Base-by-base conservation (phyloP, 2,888 invertebrate genomes). In the Cerastis leucographa region DNA sequence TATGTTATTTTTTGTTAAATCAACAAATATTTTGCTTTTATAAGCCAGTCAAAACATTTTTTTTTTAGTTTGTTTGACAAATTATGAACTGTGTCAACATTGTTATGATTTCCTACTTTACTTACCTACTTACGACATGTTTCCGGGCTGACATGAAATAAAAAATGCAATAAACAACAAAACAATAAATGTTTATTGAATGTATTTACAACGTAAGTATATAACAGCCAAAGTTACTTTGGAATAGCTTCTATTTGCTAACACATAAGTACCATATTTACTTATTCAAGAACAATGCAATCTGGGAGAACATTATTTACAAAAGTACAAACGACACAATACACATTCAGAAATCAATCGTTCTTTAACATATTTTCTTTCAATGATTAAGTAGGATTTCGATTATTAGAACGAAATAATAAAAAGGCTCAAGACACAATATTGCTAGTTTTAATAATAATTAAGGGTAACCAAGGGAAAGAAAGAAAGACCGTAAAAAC, bases 141-240 rank as follows among this genome's bases (percentile, higher is more conserved):
- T 44, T 73, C n/a, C n/a, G 35, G 22, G 19, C 0, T 62, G 51
- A 49, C 40, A 61, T 35, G 35, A 69, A 65, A 67, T 54, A 69
- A 65, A 71, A 49, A 75, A 42, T 42, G 42, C 61, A 25, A 29
- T 54, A 40, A 59, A 54, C 22, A 83, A 72, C 56, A 75, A 70
- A 72, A 83, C 65, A 80, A 54, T 51, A 56, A 54, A 22, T 62
- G 44, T 82, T 80, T 71, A 80, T 61, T 74, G 5, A 65, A 64
- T 69, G 49, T 2, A 68, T 71, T 74, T 59, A 83, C 51, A 79
- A 74, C 64, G 40, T 59, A 59, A 22, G 46, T 68, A 54, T 49
- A 72, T 80, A 80, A 83, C 82, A 83, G 76, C 71, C 76, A 67
- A 66, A 59, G 65, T 80, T 65, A 76, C 74, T 64, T 80, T 76